Evolutionary conservation across 2,797 vertebrate genomes (phyloP).

Genomic region (Ctenosaura bakeri): DNA sequence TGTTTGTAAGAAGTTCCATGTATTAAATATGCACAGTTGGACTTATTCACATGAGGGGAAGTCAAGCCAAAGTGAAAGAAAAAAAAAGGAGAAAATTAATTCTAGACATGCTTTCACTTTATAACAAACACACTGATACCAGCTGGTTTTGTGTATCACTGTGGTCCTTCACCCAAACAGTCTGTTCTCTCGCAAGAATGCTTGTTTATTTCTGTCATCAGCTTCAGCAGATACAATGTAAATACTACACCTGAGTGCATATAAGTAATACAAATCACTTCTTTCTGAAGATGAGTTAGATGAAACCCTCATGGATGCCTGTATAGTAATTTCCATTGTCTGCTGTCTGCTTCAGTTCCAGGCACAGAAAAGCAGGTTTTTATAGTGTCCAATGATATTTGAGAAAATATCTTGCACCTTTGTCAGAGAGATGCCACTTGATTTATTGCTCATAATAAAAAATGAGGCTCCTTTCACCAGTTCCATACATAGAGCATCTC

Average conservation of each 20-base stretch:
- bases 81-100: not conserved
- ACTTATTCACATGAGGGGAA: conserved; percentile 17
- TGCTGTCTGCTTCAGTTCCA: conserved; percentile 63
- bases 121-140: conserved; percentile 10
- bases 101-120: conserved; percentile 30
- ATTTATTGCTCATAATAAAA: conserved; percentile 57
- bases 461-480: conserved; percentile 51
- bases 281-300: conserved; percentile 53
- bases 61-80: not conserved
- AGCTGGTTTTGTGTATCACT: conserved; percentile 3
- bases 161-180: conserved; percentile 19
- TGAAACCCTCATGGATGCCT: conserved; percentile 57
- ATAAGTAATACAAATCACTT: conserved; percentile 34
- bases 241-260: conserved; percentile 44
- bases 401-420: conserved; percentile 57
- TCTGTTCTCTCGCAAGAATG: conserved; percentile 38
- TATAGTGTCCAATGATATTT: conserved; percentile 57
- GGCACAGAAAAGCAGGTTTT: conserved; percentile 51
- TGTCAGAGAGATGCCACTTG: conserved; percentile 49
- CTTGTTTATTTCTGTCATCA: conserved; percentile 43
- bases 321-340: conserved; percentile 48
- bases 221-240: conserved; percentile 49
- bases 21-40: conserved; percentile 33
- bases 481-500: conserved; percentile 31
- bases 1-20: conserved; percentile 25